These are phyloP conservation scores for Sylvicapra grimmia DNA, from an alignment of 2,113 vertebrate species.

Conservation along the genomic window DNA sequence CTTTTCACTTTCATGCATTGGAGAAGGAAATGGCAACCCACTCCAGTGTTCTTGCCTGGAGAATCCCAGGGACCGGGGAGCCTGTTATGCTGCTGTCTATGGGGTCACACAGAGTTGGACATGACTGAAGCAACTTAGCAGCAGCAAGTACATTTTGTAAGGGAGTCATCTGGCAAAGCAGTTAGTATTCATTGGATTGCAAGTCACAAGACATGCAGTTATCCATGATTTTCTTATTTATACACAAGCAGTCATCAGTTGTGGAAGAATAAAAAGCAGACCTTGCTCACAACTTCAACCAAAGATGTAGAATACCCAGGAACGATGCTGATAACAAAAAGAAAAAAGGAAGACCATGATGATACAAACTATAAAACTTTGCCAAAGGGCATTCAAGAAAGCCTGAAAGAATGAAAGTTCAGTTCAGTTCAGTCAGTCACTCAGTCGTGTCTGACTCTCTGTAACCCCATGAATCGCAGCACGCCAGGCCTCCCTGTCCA, in stretches of 20 bases:
- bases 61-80: no score
- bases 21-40: no score
- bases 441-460: no score
- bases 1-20: no score
- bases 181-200: neutral
- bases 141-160: neutral
- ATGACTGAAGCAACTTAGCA: no score
- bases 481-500: no score
- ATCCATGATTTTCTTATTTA: neutral
- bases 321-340: neutral
- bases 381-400: neutral
- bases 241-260: neutral
- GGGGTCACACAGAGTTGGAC: no score
- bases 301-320: neutral
- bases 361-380: neutral
- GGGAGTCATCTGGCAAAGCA: neutral
- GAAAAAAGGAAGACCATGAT: neutral
- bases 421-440: no score
- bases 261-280: neutral
- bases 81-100: no score
- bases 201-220: neutral
- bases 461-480: no score
- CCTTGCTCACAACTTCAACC: neutral
- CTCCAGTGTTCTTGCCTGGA: no score
- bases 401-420: neutral